A percentile compares a stretch with the other conserved stretches of the same genome.
phyloP scores from a whole-genome alignment of 35 echinoderm and acorn worm genomes.

The Heliocidaris erythrogramma region DNA sequence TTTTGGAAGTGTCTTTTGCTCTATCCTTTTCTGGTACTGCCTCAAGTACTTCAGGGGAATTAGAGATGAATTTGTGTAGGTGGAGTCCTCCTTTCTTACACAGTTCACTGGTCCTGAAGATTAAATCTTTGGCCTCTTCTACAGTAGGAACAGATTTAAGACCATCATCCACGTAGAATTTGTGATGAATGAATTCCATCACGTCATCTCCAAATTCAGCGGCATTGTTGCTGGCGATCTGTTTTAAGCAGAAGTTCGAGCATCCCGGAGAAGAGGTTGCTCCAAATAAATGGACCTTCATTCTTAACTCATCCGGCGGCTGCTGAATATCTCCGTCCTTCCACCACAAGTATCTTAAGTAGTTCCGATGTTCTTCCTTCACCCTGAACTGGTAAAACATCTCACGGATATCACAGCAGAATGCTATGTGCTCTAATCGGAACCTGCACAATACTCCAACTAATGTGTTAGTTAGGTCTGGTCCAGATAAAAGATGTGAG shows the following conservation, averaged over 20 bases:
- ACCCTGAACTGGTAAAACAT: conserved; percentile 66
- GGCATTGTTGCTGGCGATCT: conserved; percentile 41
- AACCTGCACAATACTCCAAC: conserved; percentile 55
- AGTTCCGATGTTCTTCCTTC: background rate
- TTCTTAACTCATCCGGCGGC: background rate
- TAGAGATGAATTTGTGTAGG: conserved; percentile 68
- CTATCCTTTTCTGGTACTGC: conserved; percentile 55
- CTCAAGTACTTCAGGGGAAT: conserved; percentile 38
- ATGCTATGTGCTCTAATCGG: conserved; percentile 50
- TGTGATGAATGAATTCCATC: conserved; percentile 38
- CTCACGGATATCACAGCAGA: conserved; percentile 78
- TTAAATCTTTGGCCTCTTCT: conserved; percentile 48
- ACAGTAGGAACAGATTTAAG: conserved; percentile 40
- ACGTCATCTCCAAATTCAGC: conserved; percentile 45
- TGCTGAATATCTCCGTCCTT: conserved; percentile 22
- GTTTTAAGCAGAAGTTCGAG: conserved; percentile 57
- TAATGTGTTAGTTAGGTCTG: conserved; percentile 52
- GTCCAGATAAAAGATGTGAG: conserved; percentile 6
- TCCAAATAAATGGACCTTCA: no score
- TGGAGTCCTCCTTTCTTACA: conserved; percentile 56
- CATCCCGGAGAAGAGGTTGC: conserved; percentile 62
- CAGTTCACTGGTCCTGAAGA: conserved; percentile 31
- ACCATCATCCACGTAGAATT: conserved; percentile 76
- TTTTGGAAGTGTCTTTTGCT: conserved; percentile 13
- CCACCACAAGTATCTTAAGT: conserved; percentile 38